Base-by-base conservation (phyloP, 2,888 invertebrate species). In the Lithophane leautieri region DNA sequence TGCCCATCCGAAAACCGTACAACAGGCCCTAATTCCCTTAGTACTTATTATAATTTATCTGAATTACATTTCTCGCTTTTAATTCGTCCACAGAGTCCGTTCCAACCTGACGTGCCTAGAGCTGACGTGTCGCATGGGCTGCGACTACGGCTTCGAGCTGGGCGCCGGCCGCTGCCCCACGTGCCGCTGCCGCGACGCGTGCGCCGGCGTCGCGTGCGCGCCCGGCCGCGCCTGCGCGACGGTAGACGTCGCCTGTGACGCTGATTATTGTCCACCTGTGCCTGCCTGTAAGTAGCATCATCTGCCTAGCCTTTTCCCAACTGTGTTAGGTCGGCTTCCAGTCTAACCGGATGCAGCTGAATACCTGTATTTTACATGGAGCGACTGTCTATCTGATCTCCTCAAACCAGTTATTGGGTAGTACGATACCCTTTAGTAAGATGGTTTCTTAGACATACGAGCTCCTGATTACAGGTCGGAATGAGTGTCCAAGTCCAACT, bases 211-310 rank as follows among this genome's bases (percentile, higher is more conserved):
- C 0, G 92, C 94, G 0, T 98, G 98, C 82, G 96, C 97, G 0
- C 96, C 97, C 0, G 97, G 97, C 68, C 97, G 98, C 82, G 97
- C 98, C 70, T 98, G 98, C 86, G 97, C 98, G 65, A 97, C 98
- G 89, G 98, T 98, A 0, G 98, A 98, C 86, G 98, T 98, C 0
- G 98, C 98, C 28, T 98, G 98, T 87, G 98, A 98, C 87, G 98
- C 98, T 44, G 98, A 98, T 73, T 98, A 98, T 88, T 98, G 98
- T 90, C 98, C 98, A 0, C 98, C 98, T 0, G 98, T 98, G 3
- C 98, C 98, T 19, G 98, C 98, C 22, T 98, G 98, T 97, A 88
- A 97, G 97, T 95, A 34, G 9, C 22, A 28, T 14, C 14, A 42
- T 11, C 25, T 63, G 16, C 3, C 3, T 19, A 42, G 1, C 11